phyloP scores from a whole-genome alignment of 2,113 vertebrate genomes.

The Herpailurus yagouaroundi region DNA sequence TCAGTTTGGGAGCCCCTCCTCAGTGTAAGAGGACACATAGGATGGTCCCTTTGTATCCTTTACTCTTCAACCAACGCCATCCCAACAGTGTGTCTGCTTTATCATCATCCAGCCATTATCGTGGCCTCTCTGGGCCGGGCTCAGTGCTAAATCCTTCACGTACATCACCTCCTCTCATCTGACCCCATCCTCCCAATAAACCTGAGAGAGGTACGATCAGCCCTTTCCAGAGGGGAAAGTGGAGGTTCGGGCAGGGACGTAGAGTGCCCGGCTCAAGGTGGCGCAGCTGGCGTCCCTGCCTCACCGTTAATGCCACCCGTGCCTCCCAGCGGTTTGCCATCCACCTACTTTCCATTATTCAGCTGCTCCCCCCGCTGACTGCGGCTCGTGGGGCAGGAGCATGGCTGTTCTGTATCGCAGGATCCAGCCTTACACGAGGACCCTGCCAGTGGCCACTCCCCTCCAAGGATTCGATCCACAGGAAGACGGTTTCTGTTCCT shows the following conservation, averaged over 20 bases:
- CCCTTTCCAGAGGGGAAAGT: slow-evolving; percentile 7
- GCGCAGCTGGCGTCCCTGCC: neutral
- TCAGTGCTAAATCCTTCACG: neutral
- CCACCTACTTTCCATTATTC: accelerated
- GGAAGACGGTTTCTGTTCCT: neutral
- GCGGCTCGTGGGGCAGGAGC: neutral
- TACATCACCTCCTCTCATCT: neutral
- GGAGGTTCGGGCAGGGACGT: neutral
- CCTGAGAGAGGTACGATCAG: neutral
- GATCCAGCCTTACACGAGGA: neutral
- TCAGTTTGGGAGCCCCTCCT: neutral
- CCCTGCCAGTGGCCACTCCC: accelerated
- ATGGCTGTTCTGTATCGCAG: accelerated
- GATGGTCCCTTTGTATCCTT: neutral
- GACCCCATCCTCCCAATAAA: slow-evolving; percentile 18
- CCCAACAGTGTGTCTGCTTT: neutral
- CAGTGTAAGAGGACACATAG: neutral
- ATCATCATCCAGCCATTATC: neutral
- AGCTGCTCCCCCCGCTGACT: neutral
- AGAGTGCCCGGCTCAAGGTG: neutral
- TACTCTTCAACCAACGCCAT: neutral
- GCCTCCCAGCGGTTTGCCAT: neutral
- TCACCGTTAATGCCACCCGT: neutral
- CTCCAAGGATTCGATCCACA: neutral
- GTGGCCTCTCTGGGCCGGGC: neutral